Conservation (phyloP, 2,797 vertebrate genomes). For the Gallinago nigripennis region DNA sequence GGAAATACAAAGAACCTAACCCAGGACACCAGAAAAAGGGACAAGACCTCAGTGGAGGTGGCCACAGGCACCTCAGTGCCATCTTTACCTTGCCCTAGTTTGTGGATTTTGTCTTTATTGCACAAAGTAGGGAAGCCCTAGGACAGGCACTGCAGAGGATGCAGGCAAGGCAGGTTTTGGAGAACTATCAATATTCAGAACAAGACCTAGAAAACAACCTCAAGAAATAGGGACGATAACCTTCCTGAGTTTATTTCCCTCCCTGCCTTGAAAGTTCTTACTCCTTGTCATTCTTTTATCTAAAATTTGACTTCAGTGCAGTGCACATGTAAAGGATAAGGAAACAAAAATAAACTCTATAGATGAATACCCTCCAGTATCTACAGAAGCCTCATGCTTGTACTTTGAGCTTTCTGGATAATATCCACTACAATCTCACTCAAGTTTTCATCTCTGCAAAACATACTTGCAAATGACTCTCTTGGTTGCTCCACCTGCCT, state of each 20-base stretch:
- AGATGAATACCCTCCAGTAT: background rate
- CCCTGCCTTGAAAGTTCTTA: background rate
- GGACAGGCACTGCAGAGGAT: background rate
- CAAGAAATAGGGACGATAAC: background rate
- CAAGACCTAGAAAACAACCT: background rate
- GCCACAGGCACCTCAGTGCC: background rate
- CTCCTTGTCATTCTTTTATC: background rate
- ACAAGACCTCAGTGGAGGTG: background rate
- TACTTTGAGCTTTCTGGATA: background rate
- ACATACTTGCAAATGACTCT: rapidly evolving
- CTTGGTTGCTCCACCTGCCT: background rate
- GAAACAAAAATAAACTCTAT: background rate
- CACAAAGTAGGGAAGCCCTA: background rate
- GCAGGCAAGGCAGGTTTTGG: background rate
- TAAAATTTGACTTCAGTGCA: background rate
- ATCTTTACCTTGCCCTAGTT: background rate
- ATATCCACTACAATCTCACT: background rate
- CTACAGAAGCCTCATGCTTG: background rate
- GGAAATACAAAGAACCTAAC: background rate
- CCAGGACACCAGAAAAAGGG: background rate
- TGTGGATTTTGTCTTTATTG: background rate
- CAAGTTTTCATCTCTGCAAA: background rate
- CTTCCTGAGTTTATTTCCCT: background rate
- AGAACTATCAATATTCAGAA: background rate
- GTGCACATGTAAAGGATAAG: background rate